Base-by-base conservation (phyloP, 1,140 invertebrate species). In the Penaeus indicus region DNA sequence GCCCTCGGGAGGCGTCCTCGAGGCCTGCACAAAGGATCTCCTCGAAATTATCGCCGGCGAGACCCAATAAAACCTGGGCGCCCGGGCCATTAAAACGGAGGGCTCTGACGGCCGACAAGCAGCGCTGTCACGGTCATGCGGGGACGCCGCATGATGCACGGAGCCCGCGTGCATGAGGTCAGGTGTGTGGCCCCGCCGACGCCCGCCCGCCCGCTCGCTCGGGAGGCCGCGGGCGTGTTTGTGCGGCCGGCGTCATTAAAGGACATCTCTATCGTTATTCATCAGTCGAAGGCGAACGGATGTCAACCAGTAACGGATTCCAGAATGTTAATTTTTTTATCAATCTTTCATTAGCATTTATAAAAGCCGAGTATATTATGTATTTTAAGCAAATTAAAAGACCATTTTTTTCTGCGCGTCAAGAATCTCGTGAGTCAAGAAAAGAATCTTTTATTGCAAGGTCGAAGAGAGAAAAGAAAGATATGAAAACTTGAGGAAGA, bases 1-100 rank as follows among this genome's bases (percentile, higher is more conserved):
- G 54, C 54, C 54, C 54, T 54, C 54, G 54, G 54, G 54, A 54
- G 54, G 16, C 54, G 54, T 54, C 19, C 78, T 47, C 78, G 47
- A 77, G 83, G 47, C 47, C 54, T 8, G 38, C 54, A 85, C 84
- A 85, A 77, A 85, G 84, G 84, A 32, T 61, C 69, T 54, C 83
- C 54, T 38, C 83, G 27, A 69, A 84, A 64, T 67, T 64, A 84
- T 75, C 32, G 64, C 64, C 25, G 83, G 27, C 54, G 8, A n/a
- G 83, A 11, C 38, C 27, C 83, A 75, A 84, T 84, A 84, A 72
- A 75, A 60, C 60, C 64, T 47, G 72, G 64, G 64, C 69, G 32
- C 64, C 32, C 21, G 18, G 77, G 32, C 84, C 84, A 77, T 77
- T 85, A 77, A 77, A 85, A 77, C 38, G 60, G 69, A 25, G 69